Evolutionary conservation across 2,888 invertebrate species (phyloP).

Genomic region (Diarsia dahlii): DNA sequence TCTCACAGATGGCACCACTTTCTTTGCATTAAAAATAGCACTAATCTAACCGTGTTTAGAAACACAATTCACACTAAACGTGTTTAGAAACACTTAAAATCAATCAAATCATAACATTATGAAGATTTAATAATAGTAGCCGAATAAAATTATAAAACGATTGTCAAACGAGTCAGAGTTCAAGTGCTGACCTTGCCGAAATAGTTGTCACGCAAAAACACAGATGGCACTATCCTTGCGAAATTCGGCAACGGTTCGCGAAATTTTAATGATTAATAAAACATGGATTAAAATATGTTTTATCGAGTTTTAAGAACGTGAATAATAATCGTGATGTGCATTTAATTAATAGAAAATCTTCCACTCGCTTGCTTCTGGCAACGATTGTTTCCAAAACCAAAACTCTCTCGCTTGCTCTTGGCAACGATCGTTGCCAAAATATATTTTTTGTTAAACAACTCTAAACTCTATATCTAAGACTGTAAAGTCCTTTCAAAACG

Average conservation of each 20-base stretch:
- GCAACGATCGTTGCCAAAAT: no score
- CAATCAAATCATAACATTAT: neutral
- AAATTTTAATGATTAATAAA: slow-evolving; percentile 14
- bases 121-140: neutral
- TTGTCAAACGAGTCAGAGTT: slow-evolving; percentile 13
- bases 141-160: slow-evolving; percentile 3
- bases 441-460: no score
- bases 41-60: neutral
- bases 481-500: no score
- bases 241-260: slow-evolving; percentile 35
- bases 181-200: slow-evolving; percentile 60
- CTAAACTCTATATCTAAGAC: no score
- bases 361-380: no score
- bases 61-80: neutral
- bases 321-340: neutral
- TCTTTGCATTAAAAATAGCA: neutral
- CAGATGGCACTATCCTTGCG: slow-evolving; percentile 75
- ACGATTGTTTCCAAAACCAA: no score
- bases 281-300: slow-evolving; percentile 18
- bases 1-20: slow-evolving; percentile 80
- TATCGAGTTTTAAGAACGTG: neutral
- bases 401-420: no score
- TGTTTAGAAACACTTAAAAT: slow-evolving; percentile 3
- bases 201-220: slow-evolving; percentile 68
- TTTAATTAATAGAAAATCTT: slow-evolving; percentile 29